Conservation (phyloP, 1,140 invertebrate species). For the Diuraphis noxia region DNA sequence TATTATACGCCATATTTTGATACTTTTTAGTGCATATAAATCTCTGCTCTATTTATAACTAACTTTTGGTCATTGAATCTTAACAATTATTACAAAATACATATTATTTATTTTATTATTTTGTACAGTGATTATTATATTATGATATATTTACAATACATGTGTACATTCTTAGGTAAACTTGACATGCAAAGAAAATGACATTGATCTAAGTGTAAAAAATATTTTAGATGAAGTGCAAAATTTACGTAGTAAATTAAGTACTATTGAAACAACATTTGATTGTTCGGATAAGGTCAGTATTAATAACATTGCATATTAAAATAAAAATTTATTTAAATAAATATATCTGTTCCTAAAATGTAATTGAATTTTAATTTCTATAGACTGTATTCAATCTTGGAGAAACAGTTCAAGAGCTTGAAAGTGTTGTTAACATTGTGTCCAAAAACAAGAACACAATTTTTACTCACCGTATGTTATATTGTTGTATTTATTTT, state of each 20-base stretch:
- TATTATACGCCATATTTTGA: too few relatives aligned
- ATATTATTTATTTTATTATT: background rate
- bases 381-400: slow-evolving; percentile 18
- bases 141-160: background rate
- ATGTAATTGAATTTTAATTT: background rate
- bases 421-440: slow-evolving; percentile 21
- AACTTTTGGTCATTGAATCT: background rate
- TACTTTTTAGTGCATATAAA: too few relatives aligned
- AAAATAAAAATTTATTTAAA: background rate
- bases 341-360: background rate
- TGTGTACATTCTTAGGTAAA: background rate
- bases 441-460: slow-evolving; percentile 31
- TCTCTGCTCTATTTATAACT: background rate
- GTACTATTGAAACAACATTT: background rate
- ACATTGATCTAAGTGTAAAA: slow-evolving; percentile 24
- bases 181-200: background rate
- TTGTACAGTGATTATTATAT: background rate
- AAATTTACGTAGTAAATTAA: slow-evolving; percentile 28
- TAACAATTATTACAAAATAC: background rate
- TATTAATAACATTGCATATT: background rate
- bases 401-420: slow-evolving; percentile 16
- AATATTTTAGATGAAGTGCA: slow-evolving; percentile 24
- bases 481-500: background rate
- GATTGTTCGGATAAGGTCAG: slow-evolving; percentile 24
- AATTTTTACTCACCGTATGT: slow-evolving; percentile 43